phyloP scores from a whole-genome alignment of 2,888 invertebrate genomes.

The Monopis laevigella region DNA sequence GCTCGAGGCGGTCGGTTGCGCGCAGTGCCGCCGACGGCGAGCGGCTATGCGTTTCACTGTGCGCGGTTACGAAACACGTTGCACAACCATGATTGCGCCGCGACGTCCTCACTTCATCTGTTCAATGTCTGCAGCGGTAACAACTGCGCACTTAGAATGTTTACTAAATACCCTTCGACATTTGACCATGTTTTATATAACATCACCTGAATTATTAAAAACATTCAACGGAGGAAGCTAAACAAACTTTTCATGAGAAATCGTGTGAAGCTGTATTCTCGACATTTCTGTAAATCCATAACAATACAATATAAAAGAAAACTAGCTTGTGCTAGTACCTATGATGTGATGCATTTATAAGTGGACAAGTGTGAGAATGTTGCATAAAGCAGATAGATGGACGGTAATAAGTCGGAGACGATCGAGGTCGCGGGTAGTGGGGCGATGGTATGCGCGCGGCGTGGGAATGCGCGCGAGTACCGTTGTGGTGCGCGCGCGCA shows the following conservation, averaged over 20 bases:
- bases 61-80: slow-evolving; percentile 4
- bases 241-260: too few relatives aligned
- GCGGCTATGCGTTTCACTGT: neutral
- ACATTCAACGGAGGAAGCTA: too few relatives aligned
- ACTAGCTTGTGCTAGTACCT: neutral
- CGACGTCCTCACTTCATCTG: slow-evolving; percentile 4
- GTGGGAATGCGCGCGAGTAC: slow-evolving; percentile 63
- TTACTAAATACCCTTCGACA: too few relatives aligned
- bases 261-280: too few relatives aligned
- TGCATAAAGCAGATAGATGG: slow-evolving; percentile 27
- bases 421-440: slow-evolving; percentile 15
- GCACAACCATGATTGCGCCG: slow-evolving; percentile 6
- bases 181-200: neutral
- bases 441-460: slow-evolving; percentile 37
- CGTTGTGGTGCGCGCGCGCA: slow-evolving; percentile 39
- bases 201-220: too few relatives aligned
- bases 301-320: neutral
- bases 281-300: too few relatives aligned
- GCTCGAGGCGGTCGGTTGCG: slow-evolving; percentile 2
- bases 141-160: slow-evolving; percentile 7
- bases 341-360: too few relatives aligned
- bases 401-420: too few relatives aligned
- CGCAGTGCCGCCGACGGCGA: neutral
- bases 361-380: slow-evolving; percentile 17
- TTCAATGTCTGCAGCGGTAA: slow-evolving; percentile 1